Evolutionary conservation across 2,113 vertebrate genomes (phyloP).

Genomic region (Ranitomeya imitator): DNA sequence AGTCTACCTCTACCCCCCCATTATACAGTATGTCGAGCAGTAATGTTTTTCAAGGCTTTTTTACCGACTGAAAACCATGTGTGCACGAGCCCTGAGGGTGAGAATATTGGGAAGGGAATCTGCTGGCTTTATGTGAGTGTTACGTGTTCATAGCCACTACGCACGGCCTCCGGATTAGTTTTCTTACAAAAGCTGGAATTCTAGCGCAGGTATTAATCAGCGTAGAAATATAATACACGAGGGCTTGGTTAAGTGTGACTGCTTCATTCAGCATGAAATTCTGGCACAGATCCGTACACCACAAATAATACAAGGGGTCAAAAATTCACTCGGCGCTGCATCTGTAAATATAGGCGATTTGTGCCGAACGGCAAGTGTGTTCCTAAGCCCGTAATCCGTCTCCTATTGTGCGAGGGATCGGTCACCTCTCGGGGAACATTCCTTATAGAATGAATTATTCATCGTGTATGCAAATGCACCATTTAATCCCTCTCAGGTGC

Average conservation of each 20-base stretch:
- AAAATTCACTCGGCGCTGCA: conserved; percentile 49
- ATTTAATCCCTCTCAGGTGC: conserved; percentile 59
- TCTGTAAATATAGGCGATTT: conserved; percentile 49
- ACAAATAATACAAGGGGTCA: conserved; percentile 43
- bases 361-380: conserved; percentile 34
- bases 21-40: no score
- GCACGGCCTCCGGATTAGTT: conserved; percentile 4
- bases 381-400: background rate
- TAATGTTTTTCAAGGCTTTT: no score
- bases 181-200: conserved; percentile 9
- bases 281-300: conserved; percentile 42
- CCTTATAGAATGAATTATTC: conserved; percentile 62
- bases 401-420: conserved; percentile 45
- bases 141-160: conserved; percentile 22
- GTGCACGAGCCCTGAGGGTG: background rate
- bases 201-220: conserved; percentile 29
- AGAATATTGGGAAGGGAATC: background rate
- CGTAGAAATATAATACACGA: conserved; percentile 35
- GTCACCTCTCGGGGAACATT: conserved; percentile 34
- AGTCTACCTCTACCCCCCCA: no score
- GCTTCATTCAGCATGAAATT: conserved; percentile 44
- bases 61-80: no score
- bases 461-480: conserved; percentile 57
- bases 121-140: background rate
- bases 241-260: conserved; percentile 35